Evolutionary conservation across 2,797 vertebrate species (phyloP), one percentile per base, ranked within the genome.

Genomic region (Synanceia verrucosa): DNA sequence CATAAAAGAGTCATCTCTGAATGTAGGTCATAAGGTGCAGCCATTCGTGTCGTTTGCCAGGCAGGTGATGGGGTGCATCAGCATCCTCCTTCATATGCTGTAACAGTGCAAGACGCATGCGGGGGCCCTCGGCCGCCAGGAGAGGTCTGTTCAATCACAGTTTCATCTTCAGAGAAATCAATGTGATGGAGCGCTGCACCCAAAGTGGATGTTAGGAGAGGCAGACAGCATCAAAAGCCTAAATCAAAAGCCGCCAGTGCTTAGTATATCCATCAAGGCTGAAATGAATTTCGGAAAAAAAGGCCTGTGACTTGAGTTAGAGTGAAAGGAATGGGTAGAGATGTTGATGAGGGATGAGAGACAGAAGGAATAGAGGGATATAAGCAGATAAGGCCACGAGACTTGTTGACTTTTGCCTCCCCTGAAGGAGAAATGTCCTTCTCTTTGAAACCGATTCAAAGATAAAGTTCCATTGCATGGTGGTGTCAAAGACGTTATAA

Each of bases 141-240:
- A 89, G 79, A 84, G 83, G 83, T 80, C 82, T 79, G 84, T 89
- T 91, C 84, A 86, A 91, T 92, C 88, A 87, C 79, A 82, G 82
- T 90, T 91, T 86, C 87, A 84, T 91, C 89, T 92, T 89, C 85
- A 86, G 79, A 89, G 87, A 91, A 93, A 93, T 93, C 92, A 88
- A 87, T 91, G 78, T 85, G 86, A 89, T 89, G 82, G 82, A 89
- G 83, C 73, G 73, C 76, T 73, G 74, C 76, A 70, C 83, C 86
- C 84, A 89, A 89, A 89, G 87, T 91, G 87, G 81, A 86, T 90
- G 89, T 90, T 89, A 89, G 86, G 73, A 79, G 81, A 89, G 87
- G 86, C 81, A 85, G 86, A 80, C 85, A 62, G 86, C 87, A 92
- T 92, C 86, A 88, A 73, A 81, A 70, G 88, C 46, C 84, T 85